Evolutionary conservation across 2,113 vertebrate species (phyloP), one percentile per base, ranked within the genome.

Genomic region (Bubo bubo): DNA sequence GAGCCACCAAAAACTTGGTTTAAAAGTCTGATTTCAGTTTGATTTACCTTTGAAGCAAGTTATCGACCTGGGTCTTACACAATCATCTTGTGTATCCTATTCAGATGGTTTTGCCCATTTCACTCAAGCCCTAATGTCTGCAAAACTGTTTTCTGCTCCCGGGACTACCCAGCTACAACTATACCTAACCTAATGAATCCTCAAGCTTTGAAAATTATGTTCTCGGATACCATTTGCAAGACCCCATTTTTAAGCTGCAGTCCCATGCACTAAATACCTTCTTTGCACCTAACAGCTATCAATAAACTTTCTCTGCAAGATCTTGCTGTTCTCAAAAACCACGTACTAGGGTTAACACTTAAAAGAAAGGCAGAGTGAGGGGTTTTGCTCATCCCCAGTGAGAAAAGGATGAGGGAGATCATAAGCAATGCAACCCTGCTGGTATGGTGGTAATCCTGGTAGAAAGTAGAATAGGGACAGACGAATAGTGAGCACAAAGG

Each of bases 271-370:
- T 32, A 18, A 58, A 49, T 22, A 20, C 7, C 7, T 56, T n/a
- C 35, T 60, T 70, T 73, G n/a, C 27, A 22, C 16, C 10, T 19
- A 45, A 22, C 18, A 21, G 43, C 0, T 3, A 20, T 24, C 0
- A 0, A 34, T 10, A 12, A 70, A 26, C 17, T 5, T 8, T 11
- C 14, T 45, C 26, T 73, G 58, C 20, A 39, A 91, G 62, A 28
- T 0, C 0, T 13, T 14, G 30, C 7, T 49, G 21, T 8, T 92
- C 73, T 79, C 37, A 71, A 71, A 47, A 94, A 23, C 9, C 28
- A 13, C 1, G 1, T 14, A 27, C 6, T 41, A 62, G 3, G 5
- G 18, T n/a, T 86, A n/a, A 71, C 18, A 41, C 8, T 59, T 27
- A 10, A 22, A 4, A 68, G 30, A 35, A 86, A 60, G 19, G 19